Conservation (phyloP, 2,888 invertebrate species). For the Patella ulyssiponensis region DNA sequence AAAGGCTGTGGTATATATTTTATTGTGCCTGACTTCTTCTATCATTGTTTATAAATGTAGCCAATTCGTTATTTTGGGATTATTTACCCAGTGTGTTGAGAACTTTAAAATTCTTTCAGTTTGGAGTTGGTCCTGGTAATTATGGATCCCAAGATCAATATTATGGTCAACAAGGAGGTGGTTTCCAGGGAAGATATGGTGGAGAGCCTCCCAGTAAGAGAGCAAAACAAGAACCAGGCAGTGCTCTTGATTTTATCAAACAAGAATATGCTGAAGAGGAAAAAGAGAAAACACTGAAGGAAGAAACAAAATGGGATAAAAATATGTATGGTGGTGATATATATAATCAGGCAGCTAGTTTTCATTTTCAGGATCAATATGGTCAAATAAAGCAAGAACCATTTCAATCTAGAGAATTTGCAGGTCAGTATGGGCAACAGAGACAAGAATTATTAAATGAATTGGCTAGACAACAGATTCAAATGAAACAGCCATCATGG, state of each 20-base stretch:
- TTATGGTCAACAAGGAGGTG: conserved; percentile 22
- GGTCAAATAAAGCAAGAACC: background rate
- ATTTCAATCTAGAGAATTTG: background rate
- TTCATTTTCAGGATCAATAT: background rate
- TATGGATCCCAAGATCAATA: conserved; percentile 14
- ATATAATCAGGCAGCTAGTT: background rate
- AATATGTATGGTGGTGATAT: conserved; percentile 28
- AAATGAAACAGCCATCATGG: conserved; percentile 27
- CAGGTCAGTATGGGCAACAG: background rate
- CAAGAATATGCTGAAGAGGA: conserved; percentile 65
- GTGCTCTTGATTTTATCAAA: conserved; percentile 67
- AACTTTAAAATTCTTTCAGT: conserved; percentile 24
- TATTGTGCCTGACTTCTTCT: too few species aligned
- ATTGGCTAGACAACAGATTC: background rate
- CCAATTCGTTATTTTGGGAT: too few species aligned
- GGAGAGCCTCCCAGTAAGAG: conserved; percentile 54
- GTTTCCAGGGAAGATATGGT: conserved; percentile 15
- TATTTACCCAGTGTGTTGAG: conserved; percentile 6
- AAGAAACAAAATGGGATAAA: conserved; percentile 39
- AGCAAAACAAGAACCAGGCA: conserved; percentile 49
- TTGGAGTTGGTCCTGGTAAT: conserved; percentile 17
- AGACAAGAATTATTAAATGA: background rate
- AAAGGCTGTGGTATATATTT: too few species aligned
- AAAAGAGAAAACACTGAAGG: conserved; percentile 30
- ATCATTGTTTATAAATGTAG: too few species aligned